Percentiles rank a stretch among this genome's conserved stretches.
Evolutionary conservation across 2,113 vertebrate species (phyloP).

Genomic region (Phalacrocorax aristotelis): DNA sequence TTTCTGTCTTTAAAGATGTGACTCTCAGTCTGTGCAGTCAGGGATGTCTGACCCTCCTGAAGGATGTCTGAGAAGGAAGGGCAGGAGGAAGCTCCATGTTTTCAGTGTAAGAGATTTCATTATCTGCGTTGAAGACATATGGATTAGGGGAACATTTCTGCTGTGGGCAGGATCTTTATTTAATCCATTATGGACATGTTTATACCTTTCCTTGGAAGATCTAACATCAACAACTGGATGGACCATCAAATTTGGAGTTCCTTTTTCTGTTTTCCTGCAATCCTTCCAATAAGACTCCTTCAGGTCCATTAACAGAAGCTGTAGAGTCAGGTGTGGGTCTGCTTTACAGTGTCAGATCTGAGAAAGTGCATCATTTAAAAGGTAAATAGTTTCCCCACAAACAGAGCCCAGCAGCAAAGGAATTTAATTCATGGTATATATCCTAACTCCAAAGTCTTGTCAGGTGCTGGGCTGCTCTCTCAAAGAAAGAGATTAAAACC

Average conservation of each 20-base stretch:
- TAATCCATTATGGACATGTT: not conserved
- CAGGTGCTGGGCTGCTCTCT: not conserved
- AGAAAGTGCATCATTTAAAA: conserved; percentile 35
- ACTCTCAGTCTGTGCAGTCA: not conserved
- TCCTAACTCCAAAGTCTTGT: not conserved
- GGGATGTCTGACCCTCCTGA: not conserved
- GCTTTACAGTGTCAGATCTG: conserved; percentile 14
- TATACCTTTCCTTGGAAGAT: not conserved
- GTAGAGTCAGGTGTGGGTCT: not conserved
- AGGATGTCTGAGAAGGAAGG: not conserved
- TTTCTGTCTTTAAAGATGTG: not conserved
- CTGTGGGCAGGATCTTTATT: not conserved
- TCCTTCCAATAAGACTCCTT: not conserved
- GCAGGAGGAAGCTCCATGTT: not conserved
- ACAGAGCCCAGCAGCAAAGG: not conserved
- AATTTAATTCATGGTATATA: conserved; percentile 21
- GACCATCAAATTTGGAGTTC: not conserved
- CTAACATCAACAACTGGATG: not conserved
- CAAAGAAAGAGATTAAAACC: not conserved
- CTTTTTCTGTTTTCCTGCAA: not conserved
- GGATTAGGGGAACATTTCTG: not conserved
- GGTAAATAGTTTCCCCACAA: conserved; percentile 24
- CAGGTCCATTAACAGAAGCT: not conserved
- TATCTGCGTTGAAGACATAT: not conserved
- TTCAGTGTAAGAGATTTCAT: not conserved